Conservation (phyloP, 1,140 invertebrate species). For the Eumaeus atala region DNA sequence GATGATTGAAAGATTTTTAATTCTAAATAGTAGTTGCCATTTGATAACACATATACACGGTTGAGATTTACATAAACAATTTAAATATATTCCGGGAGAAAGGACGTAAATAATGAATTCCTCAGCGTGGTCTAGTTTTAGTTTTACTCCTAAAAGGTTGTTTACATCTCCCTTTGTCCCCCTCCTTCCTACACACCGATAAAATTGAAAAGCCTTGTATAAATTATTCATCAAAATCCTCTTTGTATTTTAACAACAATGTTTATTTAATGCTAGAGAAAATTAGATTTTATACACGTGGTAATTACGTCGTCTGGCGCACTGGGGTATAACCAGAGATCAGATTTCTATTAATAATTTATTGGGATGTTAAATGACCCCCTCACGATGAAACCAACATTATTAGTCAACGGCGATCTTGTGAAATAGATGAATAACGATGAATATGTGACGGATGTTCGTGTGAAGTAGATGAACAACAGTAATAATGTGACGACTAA, state of each 20-base stretch:
- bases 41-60: constrained; percentile 12
- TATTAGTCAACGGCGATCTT: no score
- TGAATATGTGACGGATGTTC: no score
- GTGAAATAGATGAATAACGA: no score
- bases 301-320: not conserved
- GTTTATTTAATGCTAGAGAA: constrained; percentile 16
- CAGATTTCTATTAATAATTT: constrained; percentile 1
- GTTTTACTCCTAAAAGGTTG: constrained; percentile 28
- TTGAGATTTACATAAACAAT: constrained; percentile 12
- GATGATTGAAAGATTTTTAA: no score
- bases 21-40: no score
- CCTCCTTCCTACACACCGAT: constrained; percentile 11
- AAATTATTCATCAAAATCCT: constrained; percentile 33
- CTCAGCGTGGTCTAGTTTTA: constrained; percentile 11
- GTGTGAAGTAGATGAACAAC: no score
- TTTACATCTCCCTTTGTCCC: constrained; percentile 27
- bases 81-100: constrained; percentile 6
- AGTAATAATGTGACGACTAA: no score
- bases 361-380: not conserved
- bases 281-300: constrained; percentile 10
- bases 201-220: constrained; percentile 27
- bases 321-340: not conserved
- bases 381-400: no score
- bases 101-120: constrained; percentile 5
- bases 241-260: constrained; percentile 28